Evolutionary conservation across 2,797 vertebrate species (phyloP), one percentile per base, ranked within the genome.

Genomic region (Sebastolobus alascanus): DNA sequence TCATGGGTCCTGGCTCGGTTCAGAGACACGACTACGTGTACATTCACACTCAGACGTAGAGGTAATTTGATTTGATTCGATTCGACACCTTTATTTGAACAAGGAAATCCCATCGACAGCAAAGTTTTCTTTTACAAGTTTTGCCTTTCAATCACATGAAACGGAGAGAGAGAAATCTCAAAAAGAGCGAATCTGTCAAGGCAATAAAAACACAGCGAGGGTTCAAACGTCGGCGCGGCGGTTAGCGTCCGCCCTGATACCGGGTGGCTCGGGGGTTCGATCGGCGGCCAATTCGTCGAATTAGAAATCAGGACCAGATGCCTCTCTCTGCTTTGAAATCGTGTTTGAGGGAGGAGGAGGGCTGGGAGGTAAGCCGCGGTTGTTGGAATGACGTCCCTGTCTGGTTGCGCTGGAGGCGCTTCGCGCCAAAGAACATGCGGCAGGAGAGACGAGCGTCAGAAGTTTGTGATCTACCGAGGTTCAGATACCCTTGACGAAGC

Each of bases 221-320:
- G 83, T 68, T 81, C 68, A 74, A 59, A 13, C 27, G n/a, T 67
- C 18, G 37, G 67, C 73, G 70, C 52, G 43, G 37, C 25, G 3
- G 76, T 85, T 79, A 68, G 73, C 22, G 29, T 74, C 59, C 67
- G 8, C 68, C 78, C 65, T 38, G 85, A 84, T 76, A 54, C 38
- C 65, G 33, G 33, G 54, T 63, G 74, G 31, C 37, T 84, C 10
- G 29, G 80, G 80, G 82, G 80, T 82, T 84, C 68, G 35, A 84
- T 77, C 66, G 4, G 8, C 52, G 18, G 70, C 73, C 79, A 85
- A 67, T 65, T 65, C 33, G 33, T 46, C 77, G 72, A 74, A 68
- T 85, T 43, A 73, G 52, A 87, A 90, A 90, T 77, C 69, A 68
- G 43, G 81, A 89, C 75, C 87, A 89, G 35, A 77, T 91, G 90